Conservation (phyloP, 2,888 invertebrate species). For the Antheraea yamamai region DNA sequence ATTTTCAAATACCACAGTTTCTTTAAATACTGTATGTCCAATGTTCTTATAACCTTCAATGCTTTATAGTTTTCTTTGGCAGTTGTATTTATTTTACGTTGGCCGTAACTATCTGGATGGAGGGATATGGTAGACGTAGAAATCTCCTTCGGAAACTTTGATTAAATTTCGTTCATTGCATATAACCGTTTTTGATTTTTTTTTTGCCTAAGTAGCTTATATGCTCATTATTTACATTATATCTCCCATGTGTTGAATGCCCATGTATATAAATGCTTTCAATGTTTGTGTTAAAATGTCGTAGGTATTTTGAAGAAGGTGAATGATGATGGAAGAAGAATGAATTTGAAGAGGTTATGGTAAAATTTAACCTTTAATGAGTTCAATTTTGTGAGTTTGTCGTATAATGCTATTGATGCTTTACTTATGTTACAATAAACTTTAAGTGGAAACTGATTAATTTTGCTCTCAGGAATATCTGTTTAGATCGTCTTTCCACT, state of each 20-base stretch:
- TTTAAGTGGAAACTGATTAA: background rate
- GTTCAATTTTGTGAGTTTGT: background rate
- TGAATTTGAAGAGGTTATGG: background rate
- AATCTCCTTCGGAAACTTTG: too few species aligned
- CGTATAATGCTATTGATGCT: background rate
- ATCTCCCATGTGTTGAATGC: background rate
- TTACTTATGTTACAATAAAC: background rate
- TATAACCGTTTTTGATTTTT: background rate
- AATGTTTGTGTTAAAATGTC: background rate
- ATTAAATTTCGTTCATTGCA: background rate
- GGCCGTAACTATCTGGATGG: too few species aligned
- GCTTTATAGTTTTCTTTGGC: too few species aligned
- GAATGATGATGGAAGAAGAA: background rate
- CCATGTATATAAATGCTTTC: background rate
- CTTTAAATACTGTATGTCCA: background rate
- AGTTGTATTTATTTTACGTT: too few species aligned
- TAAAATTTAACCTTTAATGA: background rate
- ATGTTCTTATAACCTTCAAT: background rate
- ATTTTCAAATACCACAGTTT: background rate
- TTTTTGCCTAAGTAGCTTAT: background rate
- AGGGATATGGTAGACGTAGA: too few species aligned
- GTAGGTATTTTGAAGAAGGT: background rate
- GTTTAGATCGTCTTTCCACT: too few species aligned
- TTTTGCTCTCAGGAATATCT: too few species aligned
- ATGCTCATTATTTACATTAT: background rate